Percentiles rank a stretch among this genome's conserved stretches.
These are phyloP conservation scores for Neelides folsomi DNA, from an alignment of 2,888 invertebrate genomes.

Conservation along the genomic window DNA sequence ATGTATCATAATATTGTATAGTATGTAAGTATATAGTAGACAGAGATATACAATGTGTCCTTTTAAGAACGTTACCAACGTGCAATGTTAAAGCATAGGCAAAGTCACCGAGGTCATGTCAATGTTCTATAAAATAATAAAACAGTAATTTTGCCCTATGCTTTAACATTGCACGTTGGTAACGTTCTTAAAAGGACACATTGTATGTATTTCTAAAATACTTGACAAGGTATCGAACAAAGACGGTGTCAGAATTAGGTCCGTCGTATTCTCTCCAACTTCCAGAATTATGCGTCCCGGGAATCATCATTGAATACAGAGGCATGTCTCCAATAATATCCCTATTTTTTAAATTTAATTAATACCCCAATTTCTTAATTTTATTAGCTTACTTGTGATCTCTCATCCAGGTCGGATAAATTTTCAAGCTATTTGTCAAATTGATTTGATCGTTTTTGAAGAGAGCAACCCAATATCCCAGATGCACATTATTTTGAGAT, in stretches of 20 bases:
- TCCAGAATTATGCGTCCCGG: conserved; percentile 58
- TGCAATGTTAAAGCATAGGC: too few species aligned
- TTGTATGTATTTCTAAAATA: too few species aligned
- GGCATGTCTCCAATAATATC: conserved; percentile 44
- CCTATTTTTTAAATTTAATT: conserved; percentile 33
- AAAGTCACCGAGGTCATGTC: too few species aligned
- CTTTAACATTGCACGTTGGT: too few species aligned
- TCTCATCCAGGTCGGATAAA: conserved; percentile 75
- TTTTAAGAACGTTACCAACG: too few species aligned
- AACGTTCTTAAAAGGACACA: too few species aligned
- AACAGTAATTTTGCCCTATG: too few species aligned
- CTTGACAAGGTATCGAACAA: conserved; percentile 25
- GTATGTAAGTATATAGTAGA: too few species aligned
- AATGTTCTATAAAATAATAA: too few species aligned
- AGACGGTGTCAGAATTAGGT: conserved; percentile 19
- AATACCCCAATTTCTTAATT: neutral
- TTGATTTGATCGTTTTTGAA: conserved; percentile 34
- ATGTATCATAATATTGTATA: too few species aligned
- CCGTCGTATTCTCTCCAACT: conserved; percentile 44
- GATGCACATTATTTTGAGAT: conserved; percentile 30
- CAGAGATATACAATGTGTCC: too few species aligned
- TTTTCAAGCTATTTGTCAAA: conserved; percentile 52
- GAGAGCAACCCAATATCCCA: conserved; percentile 35
- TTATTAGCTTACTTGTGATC: conserved; percentile 41
- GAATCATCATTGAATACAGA: conserved; percentile 49